Evolutionary conservation across 35 echinoderm and acorn worm species (phyloP), one percentile per base, ranked within the genome.

Genomic region (Patiria miniata): DNA sequence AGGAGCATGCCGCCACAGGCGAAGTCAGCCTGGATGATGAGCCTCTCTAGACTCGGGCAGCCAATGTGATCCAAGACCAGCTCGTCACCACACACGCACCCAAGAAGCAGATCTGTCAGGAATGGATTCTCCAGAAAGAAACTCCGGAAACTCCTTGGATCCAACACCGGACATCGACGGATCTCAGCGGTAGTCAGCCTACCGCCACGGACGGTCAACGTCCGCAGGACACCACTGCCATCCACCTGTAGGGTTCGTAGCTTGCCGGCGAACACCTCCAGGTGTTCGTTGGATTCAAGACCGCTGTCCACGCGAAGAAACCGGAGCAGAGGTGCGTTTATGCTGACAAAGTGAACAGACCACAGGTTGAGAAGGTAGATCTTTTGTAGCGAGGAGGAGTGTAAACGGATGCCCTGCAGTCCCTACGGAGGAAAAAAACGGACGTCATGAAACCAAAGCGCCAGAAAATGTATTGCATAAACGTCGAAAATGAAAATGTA

Each of bases 261-360:
- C 52, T 94, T 98, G 10, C 51, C 85, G 0, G 92, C 89, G 51
- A 78, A 91, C 0, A 98, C 83, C 82, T 98, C 96, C 0, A 98
- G 77, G 61, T 98, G 96, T 59, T 98, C 96, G 51, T 82, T 88
- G 29, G 96, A 94, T 79, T 98, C 96, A 26, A 98, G 87, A 36
- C 96, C 96, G 56, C 85, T 68, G 40, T 94, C 96, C 8, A 98
- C 60, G 18, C 78, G 55, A 26, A 98, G 85, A 17, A 78, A 58
- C 47, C 92, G 80, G 55, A 98, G 85, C 23, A 85, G 61, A 50
- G 96, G 96, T 10, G 96, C 92, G 38, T 73, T 91, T 38, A 98
- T 89, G 78, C 92, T 94, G 14, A 98, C 89, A 78, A 98, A 98
- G 65, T 91, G 82, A 8, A 89, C 89, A 3, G 96, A 98, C 96